Evolutionary conservation across 2,113 vertebrate species (phyloP), one percentile per base, ranked within the genome.

Genomic region (Brevimyrus niger): DNA sequence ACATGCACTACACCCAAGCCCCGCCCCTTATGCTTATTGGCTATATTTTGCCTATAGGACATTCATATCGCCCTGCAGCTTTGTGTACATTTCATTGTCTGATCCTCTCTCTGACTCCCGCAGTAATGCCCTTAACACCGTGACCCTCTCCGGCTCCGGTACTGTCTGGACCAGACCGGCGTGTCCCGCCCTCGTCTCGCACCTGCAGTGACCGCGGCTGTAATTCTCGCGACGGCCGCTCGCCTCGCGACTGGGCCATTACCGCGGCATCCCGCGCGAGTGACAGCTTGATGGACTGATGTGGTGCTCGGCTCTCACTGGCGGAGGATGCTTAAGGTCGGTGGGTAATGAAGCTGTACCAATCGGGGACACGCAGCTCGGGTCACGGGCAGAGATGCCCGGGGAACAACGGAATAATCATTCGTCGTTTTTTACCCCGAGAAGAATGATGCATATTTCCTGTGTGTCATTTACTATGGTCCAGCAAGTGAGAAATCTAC

Each of bases 321-420:
- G 90, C 51, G 44, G 90, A 92, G 93, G 94, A 92, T 91, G 48
- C 73, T 80, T 86, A 44, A 84, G 91, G 92, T 94, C 93, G 27
- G 88, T 89, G 85, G 89, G 93, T 94, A 95, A 95, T 94, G 93
- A 95, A 89, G 92, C 93, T 92, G 93, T 95, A 91, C 93, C 94
- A 94, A 94, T 93, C 90, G 92, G 89, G 89, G 88, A 91, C 85
- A 82, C 31, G 89, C 93, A 93, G 92, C 61, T 83, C 89, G 58
- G 65, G 55, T 42, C 31, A 55, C 13, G 27, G 55, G 87, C n/a
- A 53, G n/a, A 48, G 86, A 53, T 35, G 46, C 23, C 23, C 46
- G 7, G 80, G 15, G 90, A 90, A 91, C 35, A 86, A 86, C 15
- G 84, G 46, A 80, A 87, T 85, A 85, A 69, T 88, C 76, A 9